These are phyloP conservation scores for Melanerpes aurifrons DNA, from an alignment of 2,113 vertebrate species.

Conservation along the genomic window DNA sequence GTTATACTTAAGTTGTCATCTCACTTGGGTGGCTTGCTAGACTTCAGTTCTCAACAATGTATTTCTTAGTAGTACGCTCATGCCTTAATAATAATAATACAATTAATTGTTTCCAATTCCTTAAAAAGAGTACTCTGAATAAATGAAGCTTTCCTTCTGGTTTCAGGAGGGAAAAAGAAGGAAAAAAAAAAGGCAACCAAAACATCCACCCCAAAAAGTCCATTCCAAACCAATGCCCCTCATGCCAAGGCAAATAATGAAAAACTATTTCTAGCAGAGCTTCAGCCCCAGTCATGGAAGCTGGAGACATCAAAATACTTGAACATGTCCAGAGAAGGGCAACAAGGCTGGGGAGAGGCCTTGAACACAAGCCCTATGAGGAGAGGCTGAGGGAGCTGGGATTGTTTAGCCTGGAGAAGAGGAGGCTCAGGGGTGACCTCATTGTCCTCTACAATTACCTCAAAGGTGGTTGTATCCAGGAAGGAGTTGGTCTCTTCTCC, in stretches of 20 bases:
- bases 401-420: no score
- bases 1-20: constrained; percentile 58
- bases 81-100: background rate
- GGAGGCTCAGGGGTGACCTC: no score
- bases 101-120: background rate
- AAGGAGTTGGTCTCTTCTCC: no score
- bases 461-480: no score
- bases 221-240: no score
- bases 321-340: no score
- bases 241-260: background rate
- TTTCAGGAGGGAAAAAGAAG: background rate
- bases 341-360: no score
- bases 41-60: background rate
- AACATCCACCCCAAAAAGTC: background rate
- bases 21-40: constrained; percentile 16
- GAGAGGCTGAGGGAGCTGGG: no score
- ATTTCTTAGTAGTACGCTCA: background rate
- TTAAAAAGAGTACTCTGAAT: background rate
- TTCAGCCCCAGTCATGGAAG: background rate
- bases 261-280: background rate
- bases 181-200: background rate
- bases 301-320: no score
- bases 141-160: background rate
- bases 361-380: no score
- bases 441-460: no score